Evolutionary conservation across 2,888 invertebrate genomes (phyloP).

Genomic region (Mesorhabditis sp.): DNA sequence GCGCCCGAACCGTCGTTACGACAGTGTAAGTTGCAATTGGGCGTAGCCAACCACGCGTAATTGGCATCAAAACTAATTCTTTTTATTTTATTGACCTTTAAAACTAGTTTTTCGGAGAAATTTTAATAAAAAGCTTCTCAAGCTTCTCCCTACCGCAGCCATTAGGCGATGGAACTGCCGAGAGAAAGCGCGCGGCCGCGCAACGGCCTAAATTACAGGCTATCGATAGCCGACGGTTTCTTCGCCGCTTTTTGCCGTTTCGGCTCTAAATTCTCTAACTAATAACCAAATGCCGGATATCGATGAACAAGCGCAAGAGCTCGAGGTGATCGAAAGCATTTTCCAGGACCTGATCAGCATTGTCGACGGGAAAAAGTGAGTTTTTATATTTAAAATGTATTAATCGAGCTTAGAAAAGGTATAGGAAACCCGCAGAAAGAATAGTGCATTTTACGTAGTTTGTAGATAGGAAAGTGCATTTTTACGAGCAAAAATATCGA

Average conservation of each 20-base stretch:
- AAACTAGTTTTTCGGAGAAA: slow-evolving; percentile 64
- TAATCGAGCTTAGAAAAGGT: too few relatives aligned
- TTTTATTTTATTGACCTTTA: slow-evolving; percentile 59
- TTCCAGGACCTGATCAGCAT: background rate
- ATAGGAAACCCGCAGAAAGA: too few relatives aligned
- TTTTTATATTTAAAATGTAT: background rate
- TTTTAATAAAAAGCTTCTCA: background rate
- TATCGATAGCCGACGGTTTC: background rate
- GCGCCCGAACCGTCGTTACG: too few relatives aligned
- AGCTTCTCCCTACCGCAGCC: background rate
- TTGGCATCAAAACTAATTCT: too few relatives aligned
- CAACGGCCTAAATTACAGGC: background rate
- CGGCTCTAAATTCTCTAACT: background rate
- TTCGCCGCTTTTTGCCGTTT: background rate
- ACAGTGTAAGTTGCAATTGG: too few relatives aligned
- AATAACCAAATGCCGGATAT: background rate
- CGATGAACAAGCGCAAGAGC: background rate
- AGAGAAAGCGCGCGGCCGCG: background rate
- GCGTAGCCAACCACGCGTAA: too few relatives aligned
- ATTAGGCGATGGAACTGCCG: background rate
- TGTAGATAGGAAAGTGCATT: too few relatives aligned
- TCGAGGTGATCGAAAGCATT: slow-evolving; percentile 1
- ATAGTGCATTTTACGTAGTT: too few relatives aligned
- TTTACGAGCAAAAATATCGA: too few relatives aligned
- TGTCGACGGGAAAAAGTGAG: background rate